Evolutionary conservation across 1,140 invertebrate genomes (phyloP), one percentile per base, ranked within the genome.

Genomic region (Brachionus plicatilis): DNA sequence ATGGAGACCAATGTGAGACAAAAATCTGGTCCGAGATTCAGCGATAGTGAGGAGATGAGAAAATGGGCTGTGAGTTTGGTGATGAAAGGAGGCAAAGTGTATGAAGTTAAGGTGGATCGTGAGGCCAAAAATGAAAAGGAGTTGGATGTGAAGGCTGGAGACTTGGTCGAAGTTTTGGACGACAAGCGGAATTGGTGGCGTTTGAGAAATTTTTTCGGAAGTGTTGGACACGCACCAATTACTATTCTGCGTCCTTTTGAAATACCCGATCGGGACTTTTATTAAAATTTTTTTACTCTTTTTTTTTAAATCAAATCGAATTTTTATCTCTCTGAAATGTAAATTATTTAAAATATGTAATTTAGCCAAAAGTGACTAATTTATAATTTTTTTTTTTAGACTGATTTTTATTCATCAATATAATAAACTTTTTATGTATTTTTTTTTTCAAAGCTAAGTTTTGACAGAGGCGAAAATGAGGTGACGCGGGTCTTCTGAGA

Each of bases 101-200:
- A 50, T 50, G 72, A 76, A 27, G 72, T 76, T 14, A 47, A 29
- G 6, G 3, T 27, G 5, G 56, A 80, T 41, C 27, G 78, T 4
- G 27, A 80, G 24, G 78, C 24, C 3, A 65, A 80, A 17, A 80
- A 80, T 65, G 78, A 80, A 60, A 60, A 65, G 53, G 78, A 80
- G 20, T 80, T 80, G 56, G 9, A 24, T 20, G 78, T 80, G 9
- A 80, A 80, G 17, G 20, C 50, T 17, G 78, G 78, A 20, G 78
- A 80, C n/a, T 80, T 60, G 24, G 50, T 80, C 6, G 56, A 80
- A 65, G 56, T 80, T 33, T 56, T 80, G 33, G 78, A 80, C 56
- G 29, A 60, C n/a, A 60, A 65, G 20, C 11, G 56, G 0, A 60
- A 80, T 80, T 80, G 78, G 78, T 80, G 78, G 50, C n/a, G 33